A percentile compares a stretch with the other conserved stretches of the same genome.
Conservation (phyloP, 2,888 invertebrate species). For the Sminthurinus aureus region DNA sequence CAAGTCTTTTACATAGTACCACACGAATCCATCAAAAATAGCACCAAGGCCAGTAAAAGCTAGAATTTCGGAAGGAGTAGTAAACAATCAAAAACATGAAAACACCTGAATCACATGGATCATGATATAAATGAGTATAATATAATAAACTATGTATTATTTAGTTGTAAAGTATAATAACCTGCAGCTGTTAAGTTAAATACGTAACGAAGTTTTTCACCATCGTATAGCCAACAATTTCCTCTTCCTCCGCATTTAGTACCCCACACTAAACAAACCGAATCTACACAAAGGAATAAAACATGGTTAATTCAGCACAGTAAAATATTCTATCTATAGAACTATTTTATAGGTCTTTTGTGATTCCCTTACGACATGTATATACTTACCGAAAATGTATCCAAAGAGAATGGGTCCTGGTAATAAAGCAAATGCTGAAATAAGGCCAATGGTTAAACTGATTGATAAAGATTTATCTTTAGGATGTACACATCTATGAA, state of each 20-base stretch:
- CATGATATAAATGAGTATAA: too few relatives aligned
- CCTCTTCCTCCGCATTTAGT: slow-evolving; percentile 75
- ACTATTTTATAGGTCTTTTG: too few relatives aligned
- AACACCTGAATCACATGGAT: not conserved
- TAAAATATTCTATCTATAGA: too few relatives aligned
- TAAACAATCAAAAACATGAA: slow-evolving; percentile 63
- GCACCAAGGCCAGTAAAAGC: slow-evolving; percentile 64
- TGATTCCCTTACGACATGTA: too few relatives aligned
- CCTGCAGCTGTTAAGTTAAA: slow-evolving; percentile 73
- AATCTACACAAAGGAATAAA: slow-evolving; percentile 64
- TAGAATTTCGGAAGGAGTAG: too few relatives aligned
- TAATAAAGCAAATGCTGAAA: slow-evolving; percentile 72
- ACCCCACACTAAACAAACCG: slow-evolving; percentile 76
- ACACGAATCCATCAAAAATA: slow-evolving; percentile 65
- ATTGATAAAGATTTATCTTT: slow-evolving; percentile 73
- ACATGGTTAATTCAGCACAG: too few relatives aligned
- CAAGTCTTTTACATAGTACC: slow-evolving; percentile 64
- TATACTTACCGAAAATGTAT: slow-evolving; percentile 72
- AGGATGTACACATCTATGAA: slow-evolving; percentile 69
- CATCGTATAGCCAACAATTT: slow-evolving; percentile 79
- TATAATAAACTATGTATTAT: not conserved
- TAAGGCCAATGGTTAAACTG: slow-evolving; percentile 70
- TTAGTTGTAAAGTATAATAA: slow-evolving; percentile 56
- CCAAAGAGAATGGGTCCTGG: slow-evolving; percentile 78
- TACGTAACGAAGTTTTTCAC: slow-evolving; percentile 70